These are phyloP conservation scores for Piaya cayana DNA, from an alignment of 2,113 vertebrate species.

Conservation along the genomic window DNA sequence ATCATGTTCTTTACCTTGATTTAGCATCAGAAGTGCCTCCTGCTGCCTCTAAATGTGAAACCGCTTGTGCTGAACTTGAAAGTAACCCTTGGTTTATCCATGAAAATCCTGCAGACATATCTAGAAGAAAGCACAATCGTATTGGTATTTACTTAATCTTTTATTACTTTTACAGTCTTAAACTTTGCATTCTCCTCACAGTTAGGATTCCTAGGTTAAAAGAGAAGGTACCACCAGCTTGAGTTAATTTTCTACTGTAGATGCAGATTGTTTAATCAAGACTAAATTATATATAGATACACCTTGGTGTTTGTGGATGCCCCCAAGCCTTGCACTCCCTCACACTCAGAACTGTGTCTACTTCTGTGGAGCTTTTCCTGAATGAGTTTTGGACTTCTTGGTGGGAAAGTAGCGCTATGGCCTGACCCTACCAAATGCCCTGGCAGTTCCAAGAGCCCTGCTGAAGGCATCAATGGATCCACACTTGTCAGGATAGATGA, in stretches of 20 bases:
- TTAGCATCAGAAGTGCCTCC: conserved; percentile 64
- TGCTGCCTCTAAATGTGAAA: conserved; percentile 59
- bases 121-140: conserved; percentile 52
- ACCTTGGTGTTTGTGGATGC: not conserved
- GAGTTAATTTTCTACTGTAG: not conserved
- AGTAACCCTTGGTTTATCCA: conserved; percentile 79
- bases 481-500: not conserved
- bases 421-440: not conserved
- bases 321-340: not conserved
- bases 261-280: not conserved
- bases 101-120: conserved; percentile 80
- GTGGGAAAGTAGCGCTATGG: not conserved
- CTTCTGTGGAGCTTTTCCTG: not conserved
- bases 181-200: not conserved
- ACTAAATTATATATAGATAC: not conserved
- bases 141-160: not conserved
- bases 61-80: conserved; percentile 71
- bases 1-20: conserved; percentile 68
- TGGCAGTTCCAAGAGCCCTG: not conserved
- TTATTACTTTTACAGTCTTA: not conserved
- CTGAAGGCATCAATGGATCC: not conserved
- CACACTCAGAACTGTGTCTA: not conserved
- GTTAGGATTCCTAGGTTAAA: not conserved
- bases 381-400: not conserved
- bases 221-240: not conserved